These are phyloP conservation scores for Apamea epomidion DNA, from an alignment of 2,888 invertebrate genomes.

Conservation along the genomic window DNA sequence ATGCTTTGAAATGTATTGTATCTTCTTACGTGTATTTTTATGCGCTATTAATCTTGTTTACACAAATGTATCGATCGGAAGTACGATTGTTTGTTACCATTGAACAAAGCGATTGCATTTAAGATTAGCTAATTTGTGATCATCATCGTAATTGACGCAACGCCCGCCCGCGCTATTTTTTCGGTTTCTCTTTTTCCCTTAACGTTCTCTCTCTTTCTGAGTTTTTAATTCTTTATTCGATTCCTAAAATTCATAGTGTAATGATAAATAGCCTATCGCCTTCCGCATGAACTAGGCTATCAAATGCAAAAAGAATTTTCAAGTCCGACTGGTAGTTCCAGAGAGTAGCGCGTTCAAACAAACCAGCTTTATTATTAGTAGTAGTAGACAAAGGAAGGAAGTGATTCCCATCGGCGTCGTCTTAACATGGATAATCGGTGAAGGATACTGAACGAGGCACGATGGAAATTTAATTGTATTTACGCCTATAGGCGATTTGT, in stretches of 20 bases:
- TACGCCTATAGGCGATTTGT: not conserved
- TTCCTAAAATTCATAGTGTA: no score
- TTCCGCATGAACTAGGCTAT: no score
- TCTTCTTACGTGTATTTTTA: not conserved
- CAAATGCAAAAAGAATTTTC: no score
- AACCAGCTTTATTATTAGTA: no score
- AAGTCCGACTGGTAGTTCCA: no score
- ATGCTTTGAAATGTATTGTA: slow-evolving; percentile 12
- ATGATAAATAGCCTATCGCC: no score
- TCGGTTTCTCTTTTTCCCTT: no score
- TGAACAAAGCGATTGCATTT: not conserved
- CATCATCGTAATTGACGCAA: no score
- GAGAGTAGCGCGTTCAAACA: no score
- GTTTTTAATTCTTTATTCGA: no score
- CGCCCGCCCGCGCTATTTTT: no score
- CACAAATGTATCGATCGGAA: slow-evolving; percentile 2
- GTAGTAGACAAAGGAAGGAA: not conserved
- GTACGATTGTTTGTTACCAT: slow-evolving; percentile 2
- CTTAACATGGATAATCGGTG: not conserved
- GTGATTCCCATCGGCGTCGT: not conserved
- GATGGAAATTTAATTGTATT: not conserved
- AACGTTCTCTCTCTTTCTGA: no score
- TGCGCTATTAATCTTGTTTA: not conserved
- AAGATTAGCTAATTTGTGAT: not conserved
- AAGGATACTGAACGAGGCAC: not conserved